These are phyloP conservation scores for Danio rerio DNA, from an alignment of 2,113 vertebrate genomes.

Conservation along the genomic window DNA sequence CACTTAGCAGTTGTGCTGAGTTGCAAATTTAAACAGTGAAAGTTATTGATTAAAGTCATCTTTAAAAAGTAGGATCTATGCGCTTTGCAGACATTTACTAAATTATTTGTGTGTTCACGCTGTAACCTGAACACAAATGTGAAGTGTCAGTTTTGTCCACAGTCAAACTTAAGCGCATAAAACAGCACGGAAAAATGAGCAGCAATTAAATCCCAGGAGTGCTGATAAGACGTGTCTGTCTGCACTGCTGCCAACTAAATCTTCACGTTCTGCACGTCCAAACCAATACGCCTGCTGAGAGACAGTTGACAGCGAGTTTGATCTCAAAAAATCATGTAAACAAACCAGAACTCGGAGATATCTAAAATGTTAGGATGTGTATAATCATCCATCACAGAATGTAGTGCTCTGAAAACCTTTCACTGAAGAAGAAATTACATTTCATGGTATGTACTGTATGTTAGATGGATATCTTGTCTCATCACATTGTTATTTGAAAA, in stretches of 20 bases:
- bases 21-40: background rate
- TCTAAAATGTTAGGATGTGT: background rate
- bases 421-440: background rate
- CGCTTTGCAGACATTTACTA: background rate
- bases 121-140: background rate
- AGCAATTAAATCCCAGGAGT: slow-evolving; percentile 40
- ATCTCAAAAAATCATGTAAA: background rate
- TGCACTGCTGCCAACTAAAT: slow-evolving; percentile 25
- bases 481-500: background rate
- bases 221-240: slow-evolving; percentile 12
- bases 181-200: background rate
- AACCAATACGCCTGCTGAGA: slow-evolving; percentile 5
- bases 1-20: background rate
- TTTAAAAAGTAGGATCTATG: no score
- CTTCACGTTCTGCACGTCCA: slow-evolving; percentile 34
- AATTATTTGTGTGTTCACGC: background rate
- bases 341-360: background rate
- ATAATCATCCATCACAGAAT: background rate
- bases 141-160: background rate
- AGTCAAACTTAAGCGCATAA: background rate
- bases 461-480: background rate
- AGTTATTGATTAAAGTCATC: background rate
- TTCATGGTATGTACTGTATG: background rate
- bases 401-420: background rate
- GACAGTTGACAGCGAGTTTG: slow-evolving; percentile 3